These are phyloP conservation scores for Heterohyrax brucei DNA, from an alignment of 2,797 vertebrate species.

Conservation along the genomic window DNA sequence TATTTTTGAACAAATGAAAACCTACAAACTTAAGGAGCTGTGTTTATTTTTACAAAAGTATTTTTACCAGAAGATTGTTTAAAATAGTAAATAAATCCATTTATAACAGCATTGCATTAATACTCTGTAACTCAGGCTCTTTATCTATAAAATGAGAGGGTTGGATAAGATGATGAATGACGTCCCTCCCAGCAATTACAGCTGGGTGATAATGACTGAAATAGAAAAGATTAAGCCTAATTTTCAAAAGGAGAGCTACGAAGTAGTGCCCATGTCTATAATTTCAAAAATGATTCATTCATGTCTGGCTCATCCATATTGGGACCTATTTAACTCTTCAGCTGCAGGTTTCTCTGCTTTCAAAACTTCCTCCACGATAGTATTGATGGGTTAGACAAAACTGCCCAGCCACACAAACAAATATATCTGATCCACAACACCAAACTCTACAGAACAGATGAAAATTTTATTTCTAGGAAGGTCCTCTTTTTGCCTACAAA, in stretches of 20 bases:
- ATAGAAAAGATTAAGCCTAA: constrained; percentile 71
- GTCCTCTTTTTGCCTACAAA: background rate
- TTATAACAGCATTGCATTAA: background rate
- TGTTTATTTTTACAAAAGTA: constrained; percentile 23
- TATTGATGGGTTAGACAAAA: background rate
- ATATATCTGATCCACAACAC: background rate
- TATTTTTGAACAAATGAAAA: background rate
- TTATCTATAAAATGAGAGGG: background rate
- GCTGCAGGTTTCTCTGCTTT: background rate
- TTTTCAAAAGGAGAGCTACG: constrained; percentile 79
- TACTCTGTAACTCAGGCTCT: constrained; percentile 40
- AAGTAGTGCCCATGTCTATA: constrained; percentile 74
- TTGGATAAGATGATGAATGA: constrained; percentile 29
- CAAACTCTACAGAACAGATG: background rate
- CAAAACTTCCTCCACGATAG: background rate
- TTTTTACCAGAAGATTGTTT: background rate
- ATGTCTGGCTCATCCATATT: constrained; percentile 63
- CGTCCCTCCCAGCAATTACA: constrained; percentile 53
- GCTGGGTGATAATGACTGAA: constrained; percentile 58
- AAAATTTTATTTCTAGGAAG: background rate
- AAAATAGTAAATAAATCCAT: constrained; percentile 47
- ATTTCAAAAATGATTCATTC: constrained; percentile 79
- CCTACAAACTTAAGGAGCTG: background rate
- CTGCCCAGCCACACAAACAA: background rate
- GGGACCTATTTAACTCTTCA: constrained; percentile 49